Evolutionary conservation across 2,797 vertebrate genomes (phyloP).

Genomic region (Momotus momota): DNA sequence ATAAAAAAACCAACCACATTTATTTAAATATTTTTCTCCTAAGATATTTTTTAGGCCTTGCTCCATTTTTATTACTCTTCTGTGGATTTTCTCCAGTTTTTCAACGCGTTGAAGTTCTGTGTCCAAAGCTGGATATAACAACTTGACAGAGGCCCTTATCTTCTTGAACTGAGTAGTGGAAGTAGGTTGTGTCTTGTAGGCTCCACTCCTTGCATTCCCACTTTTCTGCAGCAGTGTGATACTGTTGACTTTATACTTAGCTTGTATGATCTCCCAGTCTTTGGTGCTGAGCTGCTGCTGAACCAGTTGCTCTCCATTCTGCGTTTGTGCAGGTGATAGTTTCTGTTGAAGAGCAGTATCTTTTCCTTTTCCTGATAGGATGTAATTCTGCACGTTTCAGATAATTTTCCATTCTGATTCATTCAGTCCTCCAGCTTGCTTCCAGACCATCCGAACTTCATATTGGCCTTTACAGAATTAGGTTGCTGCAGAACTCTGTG

Average conservation of each 20-base stretch:
- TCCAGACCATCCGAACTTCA: background rate
- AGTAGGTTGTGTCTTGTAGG: background rate
- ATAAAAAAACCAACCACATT: background rate
- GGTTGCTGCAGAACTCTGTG: background rate
- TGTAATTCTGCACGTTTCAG: background rate
- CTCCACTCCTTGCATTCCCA: background rate
- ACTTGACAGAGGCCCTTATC: background rate
- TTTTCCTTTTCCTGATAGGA: background rate
- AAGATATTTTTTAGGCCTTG: background rate
- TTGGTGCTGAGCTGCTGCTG: background rate
- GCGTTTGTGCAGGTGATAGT: background rate
- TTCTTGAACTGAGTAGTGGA: background rate
- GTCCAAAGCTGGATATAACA: background rate
- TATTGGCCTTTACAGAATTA: background rate
- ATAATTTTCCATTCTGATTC: background rate
- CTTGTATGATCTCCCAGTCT: background rate
- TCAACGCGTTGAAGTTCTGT: background rate
- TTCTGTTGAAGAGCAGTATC: background rate
- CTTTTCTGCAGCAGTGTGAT: rapidly evolving
- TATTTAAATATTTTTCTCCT: background rate
- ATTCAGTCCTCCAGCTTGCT: background rate
- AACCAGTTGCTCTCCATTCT: background rate
- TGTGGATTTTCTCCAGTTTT: background rate
- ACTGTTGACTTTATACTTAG: background rate
- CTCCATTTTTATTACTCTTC: background rate